phyloP scores from a whole-genome alignment of 2,888 invertebrate genomes.

The Cyclophora punctaria region DNA sequence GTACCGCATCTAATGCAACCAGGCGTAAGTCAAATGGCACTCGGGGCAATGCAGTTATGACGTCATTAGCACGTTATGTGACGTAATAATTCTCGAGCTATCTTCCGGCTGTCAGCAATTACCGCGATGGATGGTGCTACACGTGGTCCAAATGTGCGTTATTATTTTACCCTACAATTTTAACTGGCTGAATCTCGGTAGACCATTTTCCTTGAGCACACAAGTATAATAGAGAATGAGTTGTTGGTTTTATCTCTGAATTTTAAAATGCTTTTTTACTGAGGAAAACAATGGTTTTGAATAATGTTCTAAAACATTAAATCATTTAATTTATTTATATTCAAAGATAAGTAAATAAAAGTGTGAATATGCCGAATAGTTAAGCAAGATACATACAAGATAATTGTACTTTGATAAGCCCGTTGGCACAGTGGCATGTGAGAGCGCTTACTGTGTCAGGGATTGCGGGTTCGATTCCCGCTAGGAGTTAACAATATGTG shows the following conservation, averaged over 20 bases:
- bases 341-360: background rate
- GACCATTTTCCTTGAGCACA: slow-evolving; percentile 10
- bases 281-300: background rate
- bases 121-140: slow-evolving; percentile 55
- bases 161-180: slow-evolving; percentile 36
- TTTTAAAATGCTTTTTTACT: no score
- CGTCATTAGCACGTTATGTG: slow-evolving; percentile 70
- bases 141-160: slow-evolving; percentile 52
- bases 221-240: background rate
- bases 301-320: background rate
- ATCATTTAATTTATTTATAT: background rate
- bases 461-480: no score
- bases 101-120: slow-evolving; percentile 69
- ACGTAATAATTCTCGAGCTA: slow-evolving; percentile 64
- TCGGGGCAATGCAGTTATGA: slow-evolving; percentile 67
- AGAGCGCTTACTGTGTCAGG: no score
- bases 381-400: no score
- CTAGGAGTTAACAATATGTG: no score
- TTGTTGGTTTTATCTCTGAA: no score
- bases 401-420: no score
- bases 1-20: slow-evolving; percentile 16
- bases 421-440: no score
- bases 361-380: background rate
- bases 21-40: slow-evolving; percentile 43
- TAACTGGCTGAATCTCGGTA: slow-evolving; percentile 20